Evolutionary conservation across 2,113 vertebrate species (phyloP), one percentile per base, ranked within the genome.

Genomic region (Accipiter cooperii): DNA sequence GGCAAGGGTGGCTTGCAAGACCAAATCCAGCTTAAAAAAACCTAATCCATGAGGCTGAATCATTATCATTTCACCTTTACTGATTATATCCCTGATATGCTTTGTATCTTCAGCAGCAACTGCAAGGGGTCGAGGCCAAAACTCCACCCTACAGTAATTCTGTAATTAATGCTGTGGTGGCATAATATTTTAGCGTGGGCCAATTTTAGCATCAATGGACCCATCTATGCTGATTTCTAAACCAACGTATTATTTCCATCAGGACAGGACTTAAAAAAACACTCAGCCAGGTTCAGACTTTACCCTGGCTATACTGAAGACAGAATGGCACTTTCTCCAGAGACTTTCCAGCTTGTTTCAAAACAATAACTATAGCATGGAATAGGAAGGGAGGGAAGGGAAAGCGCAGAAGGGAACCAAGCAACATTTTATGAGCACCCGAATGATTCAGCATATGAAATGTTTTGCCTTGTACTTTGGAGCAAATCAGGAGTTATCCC

Each of bases 321-420:
- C 21, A 63, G 38, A 42, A 68, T 6, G 11, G 38, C 58, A 38
- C 11, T 36, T 83, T 70, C 63, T 57, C 40, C 54, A 52, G 69
- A 88, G 40, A 86, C 4, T 76, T 84, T 29, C 14, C 68, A 70
- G 12, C 12, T 85, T 42, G 29, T 73, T 73, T n/a, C 54, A 91
- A 77, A 90, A 17, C 12, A 54, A 1, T 18, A 46, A 68, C 34
- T 44, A 12, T 15, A 36, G 26, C 2, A 17, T 0, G 0, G 63
- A 74, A 54, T 9, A 51, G 79, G 88, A 79, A 19, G 8, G 5
- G 29, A 84, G 13, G 34, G 61, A 82, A 17, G n/a, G 20, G 44
- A 75, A 52, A 33, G 36, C 17, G 66, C 25, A 31, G 36, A 70
- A 88, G 24, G 69, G 42, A 91, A 76, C 25, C 33, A 25, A 57